Conservation (phyloP, 2,888 invertebrate genomes). For the Julus scanicus region DNA sequence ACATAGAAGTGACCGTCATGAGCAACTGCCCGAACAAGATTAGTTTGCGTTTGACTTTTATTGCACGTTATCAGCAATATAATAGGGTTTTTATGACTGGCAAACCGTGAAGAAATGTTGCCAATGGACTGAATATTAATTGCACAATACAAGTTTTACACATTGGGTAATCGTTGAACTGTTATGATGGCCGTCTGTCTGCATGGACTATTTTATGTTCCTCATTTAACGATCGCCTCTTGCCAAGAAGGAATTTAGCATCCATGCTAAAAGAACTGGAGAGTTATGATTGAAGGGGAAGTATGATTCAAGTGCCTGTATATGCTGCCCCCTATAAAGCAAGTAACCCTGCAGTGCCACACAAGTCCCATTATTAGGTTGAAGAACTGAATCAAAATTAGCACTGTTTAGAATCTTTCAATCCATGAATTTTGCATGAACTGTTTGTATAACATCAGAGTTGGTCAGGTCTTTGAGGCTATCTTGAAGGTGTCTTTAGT, state of each 20-base stretch:
- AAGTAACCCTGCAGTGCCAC: too few species aligned
- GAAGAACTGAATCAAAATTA: too few species aligned
- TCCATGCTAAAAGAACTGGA: neutral
- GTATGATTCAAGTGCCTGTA: neutral
- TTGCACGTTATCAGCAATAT: neutral
- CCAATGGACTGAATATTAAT: neutral
- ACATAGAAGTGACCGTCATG: neutral
- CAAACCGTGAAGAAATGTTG: neutral
- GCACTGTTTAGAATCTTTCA: too few species aligned
- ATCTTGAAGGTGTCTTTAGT: too few species aligned
- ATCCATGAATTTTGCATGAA: too few species aligned
- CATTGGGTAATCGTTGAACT: neutral
- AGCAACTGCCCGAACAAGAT: neutral
- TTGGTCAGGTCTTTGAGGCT: too few species aligned
- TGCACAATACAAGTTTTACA: neutral
- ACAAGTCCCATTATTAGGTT: too few species aligned
- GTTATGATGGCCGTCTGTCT: neutral
- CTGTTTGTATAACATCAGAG: too few species aligned
- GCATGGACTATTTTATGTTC: neutral
- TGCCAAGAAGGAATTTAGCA: neutral
- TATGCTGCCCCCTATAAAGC: neutral
- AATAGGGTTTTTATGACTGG: neutral
- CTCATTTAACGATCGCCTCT: neutral
- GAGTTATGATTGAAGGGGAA: neutral
- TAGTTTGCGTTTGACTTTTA: slow-evolving; percentile 1